Conservation (phyloP, 2,888 invertebrate genomes). For the Cephus sareptanus region DNA sequence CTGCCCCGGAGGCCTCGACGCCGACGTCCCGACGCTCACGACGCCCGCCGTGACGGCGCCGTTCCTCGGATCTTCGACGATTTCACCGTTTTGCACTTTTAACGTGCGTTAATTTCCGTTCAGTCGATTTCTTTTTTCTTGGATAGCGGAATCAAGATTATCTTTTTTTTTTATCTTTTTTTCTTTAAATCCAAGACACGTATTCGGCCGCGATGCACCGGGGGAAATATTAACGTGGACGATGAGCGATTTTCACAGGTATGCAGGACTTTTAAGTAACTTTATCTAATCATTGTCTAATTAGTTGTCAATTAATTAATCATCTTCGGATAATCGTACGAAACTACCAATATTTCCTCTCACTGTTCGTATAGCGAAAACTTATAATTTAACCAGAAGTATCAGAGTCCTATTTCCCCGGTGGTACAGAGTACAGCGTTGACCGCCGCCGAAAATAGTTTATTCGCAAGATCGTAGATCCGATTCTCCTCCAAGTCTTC, state of each 20-base stretch:
- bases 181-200: not conserved
- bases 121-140: not conserved
- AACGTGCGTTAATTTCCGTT: not conserved
- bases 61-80: slow-evolving; percentile 18
- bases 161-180: not conserved
- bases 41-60: slow-evolving; percentile 64
- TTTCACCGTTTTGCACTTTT: slow-evolving; percentile 8
- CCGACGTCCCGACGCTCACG: slow-evolving; percentile 64
- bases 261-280: not conserved
- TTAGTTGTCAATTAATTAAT: not conserved
- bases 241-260: not conserved
- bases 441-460: not conserved
- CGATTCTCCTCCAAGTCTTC: not conserved
- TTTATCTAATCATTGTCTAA: not conserved
- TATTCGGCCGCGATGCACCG: not conserved
- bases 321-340: not conserved
- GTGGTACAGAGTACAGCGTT: not conserved
- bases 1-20: slow-evolving; percentile 59
- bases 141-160: not conserved
- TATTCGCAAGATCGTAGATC: not conserved
- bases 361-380: not conserved
- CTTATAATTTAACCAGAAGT: not conserved
- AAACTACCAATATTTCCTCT: not conserved
- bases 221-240: not conserved
- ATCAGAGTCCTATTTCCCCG: not conserved